Base-by-base conservation (phyloP, 2,888 invertebrate genomes). In the Drosophila peninsularis region DNA sequence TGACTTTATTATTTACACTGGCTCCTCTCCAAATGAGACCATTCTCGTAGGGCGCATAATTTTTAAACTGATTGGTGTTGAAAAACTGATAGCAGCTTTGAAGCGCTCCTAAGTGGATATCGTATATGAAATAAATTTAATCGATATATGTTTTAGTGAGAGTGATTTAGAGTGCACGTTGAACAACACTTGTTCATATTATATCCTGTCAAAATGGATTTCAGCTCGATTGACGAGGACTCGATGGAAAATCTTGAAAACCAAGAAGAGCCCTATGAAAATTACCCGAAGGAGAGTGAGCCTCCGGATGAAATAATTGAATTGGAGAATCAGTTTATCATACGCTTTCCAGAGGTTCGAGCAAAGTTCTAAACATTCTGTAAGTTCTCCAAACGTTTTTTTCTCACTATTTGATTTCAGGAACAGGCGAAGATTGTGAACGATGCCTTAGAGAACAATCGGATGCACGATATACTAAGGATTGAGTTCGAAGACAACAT, bases 401-500 rank as follows among this genome's bases (percentile, higher is more conserved):
- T 0, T 3, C 1, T 1, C 5, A 7, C 14, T 49, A 5, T 24
- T 11, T 5, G 13, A 0, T 27, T 39, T 7, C 36, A 87, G 94
- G 96, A 96, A 89, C 96, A 97, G 14, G 94, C 97, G 0, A 95
- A 94, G 91, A 91, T 93, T 13, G 92, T 97, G 11, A 93, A 94
- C 70, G 96, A 97, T 84, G 94, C 96, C n/a, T 93, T 98, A 3
- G 94, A 94, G 78, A 95, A 94, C 66, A 97, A 96, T 14, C 95
- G 95, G 61, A 92, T 98, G 13, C 97, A 97, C 92, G 98, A 98
- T 90, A 94, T 97, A 45, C 93, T 98, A n/a, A 93, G 94, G 10
- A 96, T 98, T 62, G 96, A 96, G 92, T 92, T 98, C 34, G 97
- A 98, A 79, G 95, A 95, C 90, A 98, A 98, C 90, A 94, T 97